Base-by-base conservation (phyloP, 2,888 invertebrate genomes). In the Urechis unicinctus region DNA sequence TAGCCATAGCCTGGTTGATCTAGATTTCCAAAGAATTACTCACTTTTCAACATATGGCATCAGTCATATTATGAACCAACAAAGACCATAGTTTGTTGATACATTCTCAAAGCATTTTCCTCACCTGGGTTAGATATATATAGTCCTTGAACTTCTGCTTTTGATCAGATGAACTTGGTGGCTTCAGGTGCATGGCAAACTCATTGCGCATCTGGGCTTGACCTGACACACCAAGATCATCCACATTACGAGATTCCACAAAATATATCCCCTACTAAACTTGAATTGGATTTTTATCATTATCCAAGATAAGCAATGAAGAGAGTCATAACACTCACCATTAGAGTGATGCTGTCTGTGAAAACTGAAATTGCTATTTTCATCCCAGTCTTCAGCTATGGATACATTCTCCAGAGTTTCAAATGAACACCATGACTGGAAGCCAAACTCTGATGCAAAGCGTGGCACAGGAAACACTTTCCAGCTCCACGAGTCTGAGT, bases 391-490 rank as follows among this genome's bases (percentile, higher is more conserved):
- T 21, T 68, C 62, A 59, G 62, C 17, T 72, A 63, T 24, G 1
- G 74, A 65, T 1, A 85, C 86, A 1, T 59, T 59, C 21, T 83
- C 82, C 46, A 80, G 72, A 0, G 91, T 85, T 42, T 81, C 80
- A 22, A 86, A 74, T 1, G 88, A 86, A 0, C 96, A 94, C 62
- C 90, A 81, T 0, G 94, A 89, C 78, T 97, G 96, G 64, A 89
- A 88, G 1, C 98, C 98, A 73, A 92, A 99, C 78, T 99, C 98
- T 0, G 97, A 95, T 2, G 88, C 86, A 78, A 97, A 96, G 67
- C 97, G 83, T 0, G 93, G 85, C 17, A 83, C 83, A 0, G 89
- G 89, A 74, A 87, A 94, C 4, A 84, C 85, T 56, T 82, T 83
- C 50, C 85, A 82, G 68, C 88, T 81, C 92, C 93, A 97, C 53